These are phyloP conservation scores for Cirrhinus mrigala DNA, from an alignment of 2,797 vertebrate species.

Conservation along the genomic window DNA sequence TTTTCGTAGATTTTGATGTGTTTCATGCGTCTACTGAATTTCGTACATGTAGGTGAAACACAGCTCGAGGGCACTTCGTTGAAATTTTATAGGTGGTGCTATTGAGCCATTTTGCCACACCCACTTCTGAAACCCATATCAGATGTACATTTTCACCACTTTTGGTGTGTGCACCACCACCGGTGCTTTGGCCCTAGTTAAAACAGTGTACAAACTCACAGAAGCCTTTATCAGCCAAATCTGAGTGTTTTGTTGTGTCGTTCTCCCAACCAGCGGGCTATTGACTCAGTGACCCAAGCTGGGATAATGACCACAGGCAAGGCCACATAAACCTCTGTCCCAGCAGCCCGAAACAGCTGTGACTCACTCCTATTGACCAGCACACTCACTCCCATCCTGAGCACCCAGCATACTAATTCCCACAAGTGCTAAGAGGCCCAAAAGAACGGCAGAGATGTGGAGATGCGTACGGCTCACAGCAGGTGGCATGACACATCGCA, in stretches of 20 bases:
- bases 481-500: conserved; percentile 42
- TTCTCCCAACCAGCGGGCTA: background rate
- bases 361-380: conserved; percentile 44
- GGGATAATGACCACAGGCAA: conserved; percentile 44
- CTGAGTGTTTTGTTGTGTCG: background rate
- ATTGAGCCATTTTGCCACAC: too few species aligned
- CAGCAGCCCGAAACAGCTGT: background rate
- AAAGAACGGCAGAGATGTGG: conserved; percentile 20
- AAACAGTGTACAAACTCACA: background rate
- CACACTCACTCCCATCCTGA: conserved; percentile 21
- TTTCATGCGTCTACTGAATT: too few species aligned
- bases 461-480: conserved; percentile 15
- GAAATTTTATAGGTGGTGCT: too few species aligned
- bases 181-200: too few species aligned
- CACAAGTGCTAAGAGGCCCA: conserved; percentile 23
- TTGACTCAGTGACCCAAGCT: conserved; percentile 33
- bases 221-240: background rate
- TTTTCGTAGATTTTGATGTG: too few species aligned
- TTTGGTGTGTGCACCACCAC: too few species aligned
- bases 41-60: too few species aligned
- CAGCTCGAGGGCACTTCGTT: too few species aligned
- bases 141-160: too few species aligned
- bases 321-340: conserved; percentile 39
- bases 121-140: too few species aligned
- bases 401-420: conserved; percentile 43